Percentiles rank a stretch among this genome's conserved stretches.
Evolutionary conservation across 1,140 invertebrate genomes (phyloP).

Genomic region (Cydia strobilella): DNA sequence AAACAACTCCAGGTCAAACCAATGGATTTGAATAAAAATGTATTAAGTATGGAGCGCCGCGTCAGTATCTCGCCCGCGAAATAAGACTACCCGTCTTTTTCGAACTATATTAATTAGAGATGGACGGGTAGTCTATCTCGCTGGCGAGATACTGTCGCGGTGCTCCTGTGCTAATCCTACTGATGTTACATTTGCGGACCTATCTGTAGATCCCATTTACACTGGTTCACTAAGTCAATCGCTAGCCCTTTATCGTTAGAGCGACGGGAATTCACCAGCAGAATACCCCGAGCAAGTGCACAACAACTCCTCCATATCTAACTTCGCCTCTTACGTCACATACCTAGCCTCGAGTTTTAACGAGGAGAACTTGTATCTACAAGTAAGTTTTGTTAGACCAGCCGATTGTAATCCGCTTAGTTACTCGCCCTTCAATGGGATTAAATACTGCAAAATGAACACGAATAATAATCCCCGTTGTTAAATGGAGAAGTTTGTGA

Average conservation of each 20-base stretch:
- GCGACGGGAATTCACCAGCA: neutral
- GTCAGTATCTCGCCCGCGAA: too few species aligned
- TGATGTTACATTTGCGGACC: too few species aligned
- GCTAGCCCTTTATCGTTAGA: neutral
- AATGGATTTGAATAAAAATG: too few species aligned
- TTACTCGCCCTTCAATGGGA: slow-evolving; percentile 30
- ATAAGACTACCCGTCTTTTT: too few species aligned
- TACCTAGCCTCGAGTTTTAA: slow-evolving; percentile 30
- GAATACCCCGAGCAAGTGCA: neutral
- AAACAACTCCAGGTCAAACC: too few species aligned
- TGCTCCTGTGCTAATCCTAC: too few species aligned
- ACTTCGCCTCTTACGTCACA: neutral
- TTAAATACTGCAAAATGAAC: slow-evolving; percentile 30
- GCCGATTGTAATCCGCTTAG: slow-evolving; percentile 25
- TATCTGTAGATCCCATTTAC: too few species aligned
- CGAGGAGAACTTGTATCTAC: slow-evolving; percentile 22
- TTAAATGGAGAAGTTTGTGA: slow-evolving; percentile 29
- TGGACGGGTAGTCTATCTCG: too few species aligned
- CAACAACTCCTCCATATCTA: slow-evolving; percentile 17
- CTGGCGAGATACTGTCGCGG: too few species aligned
- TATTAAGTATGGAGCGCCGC: too few species aligned
- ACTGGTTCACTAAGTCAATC: too few species aligned
- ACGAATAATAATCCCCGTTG: slow-evolving; percentile 20
- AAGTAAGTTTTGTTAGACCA: slow-evolving; percentile 23
- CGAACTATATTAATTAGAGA: too few species aligned